A percentile compares a stretch with the other conserved stretches of the same genome.
These are phyloP conservation scores for Drosophila jambulina DNA, from an alignment of 1,140 invertebrate species.

Conservation along the genomic window DNA sequence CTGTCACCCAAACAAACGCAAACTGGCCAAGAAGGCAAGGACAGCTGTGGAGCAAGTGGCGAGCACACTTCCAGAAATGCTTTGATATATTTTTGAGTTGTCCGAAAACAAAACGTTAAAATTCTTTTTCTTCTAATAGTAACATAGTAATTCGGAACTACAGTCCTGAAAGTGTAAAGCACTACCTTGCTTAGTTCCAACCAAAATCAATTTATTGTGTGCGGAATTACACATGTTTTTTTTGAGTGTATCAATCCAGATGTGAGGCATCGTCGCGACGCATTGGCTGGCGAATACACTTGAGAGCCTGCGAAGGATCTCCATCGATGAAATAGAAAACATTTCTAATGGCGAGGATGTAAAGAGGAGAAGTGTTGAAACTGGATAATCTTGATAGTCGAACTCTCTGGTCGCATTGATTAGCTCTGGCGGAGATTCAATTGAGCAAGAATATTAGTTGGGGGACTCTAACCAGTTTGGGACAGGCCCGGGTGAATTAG, in stretches of 20 bases:
- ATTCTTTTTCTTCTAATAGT: not conserved
- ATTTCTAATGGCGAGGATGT: constrained; percentile 32
- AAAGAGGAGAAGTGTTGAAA: constrained; percentile 24
- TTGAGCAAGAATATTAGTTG: constrained; percentile 36
- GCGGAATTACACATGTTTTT: not conserved
- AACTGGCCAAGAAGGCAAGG: constrained; percentile 49
- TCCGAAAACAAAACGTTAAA: not conserved
- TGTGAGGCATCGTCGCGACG: constrained; percentile 32
- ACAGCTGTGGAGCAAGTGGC: constrained; percentile 33
- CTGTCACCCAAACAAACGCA: constrained; percentile 52
- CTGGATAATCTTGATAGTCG: constrained; percentile 49
- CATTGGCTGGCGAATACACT: constrained; percentile 38
- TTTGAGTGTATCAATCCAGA: constrained; percentile 18
- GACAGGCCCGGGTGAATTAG: not conserved
- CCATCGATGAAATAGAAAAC: constrained; percentile 44
- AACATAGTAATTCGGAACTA: not conserved
- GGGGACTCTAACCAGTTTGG: constrained; percentile 19
- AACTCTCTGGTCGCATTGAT: constrained; percentile 32
- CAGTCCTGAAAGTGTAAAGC: not conserved
- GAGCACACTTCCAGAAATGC: constrained; percentile 12
- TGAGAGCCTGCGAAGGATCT: constrained; percentile 37
- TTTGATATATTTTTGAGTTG: not conserved
- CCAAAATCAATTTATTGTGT: not conserved
- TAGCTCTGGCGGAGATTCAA: constrained; percentile 26
- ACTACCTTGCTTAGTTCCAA: not conserved